Conservation (phyloP, 35 echinoderm and acorn worm species). For the Diadema setosum region DNA sequence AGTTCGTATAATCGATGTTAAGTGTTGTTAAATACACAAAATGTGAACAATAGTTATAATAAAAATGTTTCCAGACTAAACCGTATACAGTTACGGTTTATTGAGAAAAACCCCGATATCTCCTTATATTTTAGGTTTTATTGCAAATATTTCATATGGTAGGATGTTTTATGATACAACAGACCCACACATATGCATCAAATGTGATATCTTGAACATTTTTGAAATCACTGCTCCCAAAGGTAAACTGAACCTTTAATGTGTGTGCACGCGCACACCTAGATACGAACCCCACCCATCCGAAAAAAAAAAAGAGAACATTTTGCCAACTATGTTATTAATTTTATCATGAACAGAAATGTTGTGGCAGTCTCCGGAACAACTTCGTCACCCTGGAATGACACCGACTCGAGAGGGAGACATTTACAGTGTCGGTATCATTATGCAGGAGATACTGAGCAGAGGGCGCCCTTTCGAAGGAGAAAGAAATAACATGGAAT, state of each 20-base stretch:
- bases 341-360: background rate
- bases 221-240: background rate
- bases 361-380: slow-evolving; percentile 24
- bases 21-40: no score
- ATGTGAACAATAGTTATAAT: no score
- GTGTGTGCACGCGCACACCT: no score
- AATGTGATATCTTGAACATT: no score
- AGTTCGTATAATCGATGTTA: no score
- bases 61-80: no score
- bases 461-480: slow-evolving; percentile 49
- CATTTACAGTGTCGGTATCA: slow-evolving; percentile 59
- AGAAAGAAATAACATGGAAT: slow-evolving; percentile 5
- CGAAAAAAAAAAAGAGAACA: background rate
- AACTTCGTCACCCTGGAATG: background rate
- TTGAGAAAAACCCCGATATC: no score
- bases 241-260: background rate
- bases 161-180: no score
- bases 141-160: no score
- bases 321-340: background rate
- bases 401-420: slow-evolving; percentile 48
- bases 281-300: background rate
- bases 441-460: slow-evolving; percentile 69
- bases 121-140: no score
- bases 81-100: no score
- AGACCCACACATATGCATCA: no score